These are phyloP conservation scores for Agrochola lota DNA, from an alignment of 2,888 invertebrate species.

Conservation along the genomic window DNA sequence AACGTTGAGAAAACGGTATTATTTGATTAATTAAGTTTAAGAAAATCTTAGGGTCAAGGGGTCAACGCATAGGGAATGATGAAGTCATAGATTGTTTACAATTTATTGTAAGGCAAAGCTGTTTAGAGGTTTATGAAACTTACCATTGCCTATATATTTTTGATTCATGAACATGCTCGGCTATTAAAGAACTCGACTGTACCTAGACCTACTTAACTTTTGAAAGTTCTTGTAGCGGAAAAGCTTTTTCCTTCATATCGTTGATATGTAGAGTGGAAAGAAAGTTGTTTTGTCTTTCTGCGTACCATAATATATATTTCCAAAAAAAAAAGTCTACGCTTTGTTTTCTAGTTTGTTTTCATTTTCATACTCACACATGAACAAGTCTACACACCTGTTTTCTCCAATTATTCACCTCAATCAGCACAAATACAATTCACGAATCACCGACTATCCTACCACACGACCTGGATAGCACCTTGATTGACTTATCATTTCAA, in stretches of 20 bases:
- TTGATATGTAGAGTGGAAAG: neutral
- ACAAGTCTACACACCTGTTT: neutral
- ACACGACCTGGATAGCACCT: slow-evolving; percentile 69
- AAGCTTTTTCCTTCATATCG: neutral
- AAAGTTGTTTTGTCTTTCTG: neutral
- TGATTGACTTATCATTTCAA: slow-evolving; percentile 85
- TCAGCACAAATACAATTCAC: slow-evolving; percentile 62
- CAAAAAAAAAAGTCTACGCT: neutral
- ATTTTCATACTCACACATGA: neutral
- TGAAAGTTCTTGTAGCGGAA: neutral
- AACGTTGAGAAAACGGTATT: too few species aligned
- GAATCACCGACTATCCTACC: slow-evolving; percentile 64
- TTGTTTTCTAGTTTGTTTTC: neutral
- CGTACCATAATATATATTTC: too few species aligned
- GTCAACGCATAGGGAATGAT: too few species aligned
- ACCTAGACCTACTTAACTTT: neutral
- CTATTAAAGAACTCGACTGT: too few species aligned
- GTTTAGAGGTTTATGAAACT: too few species aligned
- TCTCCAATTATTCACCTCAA: slow-evolving; percentile 41
- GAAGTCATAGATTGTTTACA: too few species aligned
- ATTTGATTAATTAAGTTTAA: too few species aligned
- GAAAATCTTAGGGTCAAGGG: too few species aligned
- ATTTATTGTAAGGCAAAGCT: too few species aligned
- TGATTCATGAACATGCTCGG: too few species aligned
- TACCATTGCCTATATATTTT: too few species aligned